Evolutionary conservation across 1,140 invertebrate genomes (phyloP).

Genomic region (Leucophenga varia): DNA sequence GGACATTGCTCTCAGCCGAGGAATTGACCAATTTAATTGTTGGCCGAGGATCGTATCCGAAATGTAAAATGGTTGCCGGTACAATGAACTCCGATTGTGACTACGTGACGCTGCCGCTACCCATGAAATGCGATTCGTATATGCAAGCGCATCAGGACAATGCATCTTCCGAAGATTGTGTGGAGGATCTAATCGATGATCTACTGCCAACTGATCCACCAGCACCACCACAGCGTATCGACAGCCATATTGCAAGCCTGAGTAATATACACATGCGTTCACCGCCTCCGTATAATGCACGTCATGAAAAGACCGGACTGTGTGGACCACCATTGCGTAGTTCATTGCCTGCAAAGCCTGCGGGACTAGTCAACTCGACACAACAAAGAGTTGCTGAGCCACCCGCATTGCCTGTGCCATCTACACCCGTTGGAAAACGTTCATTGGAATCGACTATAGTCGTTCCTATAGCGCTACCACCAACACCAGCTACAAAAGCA

Average conservation of each 20-base stretch:
- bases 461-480: constrained; percentile 1
- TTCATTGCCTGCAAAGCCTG: not conserved
- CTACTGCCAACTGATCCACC: constrained; percentile 60
- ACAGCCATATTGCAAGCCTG: constrained; percentile 58
- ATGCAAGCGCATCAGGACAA: constrained; percentile 60
- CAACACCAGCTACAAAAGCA: constrained; percentile 3
- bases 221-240: constrained; percentile 65
- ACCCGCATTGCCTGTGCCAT: constrained; percentile 10
- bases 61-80: constrained; percentile 75
- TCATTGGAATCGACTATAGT: too few species aligned
- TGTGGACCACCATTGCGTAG: constrained; percentile 39
- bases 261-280: constrained; percentile 35
- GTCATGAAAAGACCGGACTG: constrained; percentile 52
- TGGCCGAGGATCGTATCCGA: constrained; percentile 72
- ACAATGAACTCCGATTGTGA: constrained; percentile 85
- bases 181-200: constrained; percentile 38
- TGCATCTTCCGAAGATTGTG: constrained; percentile 57
- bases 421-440: too few species aligned
- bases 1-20: constrained; percentile 72
- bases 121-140: constrained; percentile 62
- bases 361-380: not conserved
- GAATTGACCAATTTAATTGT: constrained; percentile 81
- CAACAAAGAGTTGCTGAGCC: not conserved
- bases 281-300: constrained; percentile 59
- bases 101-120: constrained; percentile 79